phyloP scores from a whole-genome alignment of 1,140 invertebrate genomes.

The Drosophila nebulosa region DNA sequence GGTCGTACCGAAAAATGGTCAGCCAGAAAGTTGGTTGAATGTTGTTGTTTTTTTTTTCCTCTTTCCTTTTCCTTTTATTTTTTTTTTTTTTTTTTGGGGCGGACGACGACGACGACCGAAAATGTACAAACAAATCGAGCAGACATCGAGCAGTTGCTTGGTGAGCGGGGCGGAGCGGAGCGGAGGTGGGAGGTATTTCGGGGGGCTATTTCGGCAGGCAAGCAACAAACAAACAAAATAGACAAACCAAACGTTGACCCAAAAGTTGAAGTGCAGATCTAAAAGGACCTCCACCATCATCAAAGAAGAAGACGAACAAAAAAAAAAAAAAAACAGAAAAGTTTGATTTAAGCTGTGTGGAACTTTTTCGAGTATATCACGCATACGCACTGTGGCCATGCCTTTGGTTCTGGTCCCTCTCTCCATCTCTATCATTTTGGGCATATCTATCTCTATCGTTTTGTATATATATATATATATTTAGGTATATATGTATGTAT shows the following conservation, averaged over 20 bases:
- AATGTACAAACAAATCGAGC: slow-evolving; percentile 77
- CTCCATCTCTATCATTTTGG: slow-evolving; percentile 12
- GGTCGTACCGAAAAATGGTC: slow-evolving; percentile 47
- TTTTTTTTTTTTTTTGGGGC: slow-evolving; percentile 7
- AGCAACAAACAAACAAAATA: slow-evolving; percentile 74
- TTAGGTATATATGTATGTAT: too few relatives aligned
- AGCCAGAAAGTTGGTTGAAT: slow-evolving; percentile 27
- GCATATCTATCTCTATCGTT: slow-evolving; percentile 15
- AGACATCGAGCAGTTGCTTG: slow-evolving; percentile 52
- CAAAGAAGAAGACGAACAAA: slow-evolving; percentile 32
- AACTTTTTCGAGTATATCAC: slow-evolving; percentile 76
- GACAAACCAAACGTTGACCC: slow-evolving; percentile 76
- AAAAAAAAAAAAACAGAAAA: slow-evolving; percentile 31
- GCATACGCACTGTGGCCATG: slow-evolving; percentile 67
- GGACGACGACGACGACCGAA: slow-evolving; percentile 12
- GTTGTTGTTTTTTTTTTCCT: slow-evolving; percentile 2
- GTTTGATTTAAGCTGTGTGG: slow-evolving; percentile 72
- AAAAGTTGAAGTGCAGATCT: slow-evolving; percentile 77
- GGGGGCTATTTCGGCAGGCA: slow-evolving; percentile 51
- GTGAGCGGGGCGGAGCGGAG: neutral
- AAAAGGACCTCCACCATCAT: slow-evolving; percentile 34
- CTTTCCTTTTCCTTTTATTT: slow-evolving; percentile 4
- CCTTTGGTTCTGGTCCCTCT: neutral
- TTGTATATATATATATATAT: slow-evolving; percentile 4
- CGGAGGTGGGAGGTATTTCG: neutral